phyloP scores from a whole-genome alignment of 2,113 vertebrate species.

The Spea multiplicata region DNA sequence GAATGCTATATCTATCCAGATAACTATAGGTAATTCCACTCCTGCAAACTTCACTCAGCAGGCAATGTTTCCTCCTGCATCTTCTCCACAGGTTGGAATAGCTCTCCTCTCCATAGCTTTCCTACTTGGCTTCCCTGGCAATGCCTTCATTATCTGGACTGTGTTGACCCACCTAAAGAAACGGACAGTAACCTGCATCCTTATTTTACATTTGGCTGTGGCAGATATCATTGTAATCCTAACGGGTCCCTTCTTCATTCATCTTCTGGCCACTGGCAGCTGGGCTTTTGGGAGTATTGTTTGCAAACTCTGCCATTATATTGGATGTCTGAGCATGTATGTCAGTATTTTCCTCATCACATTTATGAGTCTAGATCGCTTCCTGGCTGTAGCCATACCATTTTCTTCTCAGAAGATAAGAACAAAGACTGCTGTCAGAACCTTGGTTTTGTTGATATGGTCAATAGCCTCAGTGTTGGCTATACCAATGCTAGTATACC shows the following conservation, averaged over 20 bases:
- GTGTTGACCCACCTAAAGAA: conserved; percentile 66
- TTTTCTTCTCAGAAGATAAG: conserved; percentile 64
- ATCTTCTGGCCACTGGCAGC: conserved; percentile 54
- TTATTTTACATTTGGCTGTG: conserved; percentile 80
- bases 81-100: conserved; percentile 43
- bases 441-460: conserved; percentile 57
- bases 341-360: conserved; percentile 62
- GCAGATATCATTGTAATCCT: conserved; percentile 76
- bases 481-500: conserved; percentile 54
- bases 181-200: conserved; percentile 73
- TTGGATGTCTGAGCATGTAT: conserved; percentile 73
- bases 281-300: conserved; percentile 67
- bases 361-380: conserved; percentile 65
- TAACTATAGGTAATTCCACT: background rate
- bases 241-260: conserved; percentile 76
- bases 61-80: background rate
- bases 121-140: conserved; percentile 77
- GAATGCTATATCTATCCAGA: background rate
- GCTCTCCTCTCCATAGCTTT: conserved; percentile 71
- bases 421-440: conserved; percentile 46
- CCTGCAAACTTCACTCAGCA: background rate
- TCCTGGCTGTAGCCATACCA: conserved; percentile 59
- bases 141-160: conserved; percentile 82
- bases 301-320: conserved; percentile 75
- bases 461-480: conserved; percentile 55